Percentiles rank a stretch among this genome's conserved stretches.
Conservation (phyloP, 2,888 invertebrate genomes). For the Argyresthia goedartella region DNA sequence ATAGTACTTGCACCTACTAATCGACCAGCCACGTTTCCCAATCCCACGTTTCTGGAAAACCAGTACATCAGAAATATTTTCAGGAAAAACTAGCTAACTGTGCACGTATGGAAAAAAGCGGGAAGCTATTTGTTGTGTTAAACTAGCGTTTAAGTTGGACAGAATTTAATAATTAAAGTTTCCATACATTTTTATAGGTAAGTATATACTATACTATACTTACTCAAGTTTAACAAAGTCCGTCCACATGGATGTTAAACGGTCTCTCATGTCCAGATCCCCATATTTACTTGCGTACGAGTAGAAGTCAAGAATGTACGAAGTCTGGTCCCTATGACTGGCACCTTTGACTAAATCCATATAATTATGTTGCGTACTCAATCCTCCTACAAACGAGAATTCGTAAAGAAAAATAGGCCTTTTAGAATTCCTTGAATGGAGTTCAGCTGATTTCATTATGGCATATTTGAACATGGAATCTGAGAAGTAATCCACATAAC, state of each 20-base stretch:
- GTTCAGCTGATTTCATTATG: conserved; percentile 45
- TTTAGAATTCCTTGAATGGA: conserved; percentile 28
- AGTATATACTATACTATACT: conserved; percentile 19
- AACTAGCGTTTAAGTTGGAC: too few species aligned
- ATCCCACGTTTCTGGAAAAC: too few species aligned
- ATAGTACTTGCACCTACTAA: too few species aligned
- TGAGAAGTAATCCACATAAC: conserved; percentile 50
- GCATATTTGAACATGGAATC: conserved; percentile 55
- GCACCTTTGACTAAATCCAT: conserved; percentile 49
- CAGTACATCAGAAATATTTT: too few species aligned
- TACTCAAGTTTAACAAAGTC: conserved; percentile 52
- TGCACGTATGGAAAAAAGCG: too few species aligned
- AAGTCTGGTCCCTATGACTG: conserved; percentile 54
- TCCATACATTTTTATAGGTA: too few species aligned
- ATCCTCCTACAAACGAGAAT: conserved; percentile 45
- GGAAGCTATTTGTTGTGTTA: too few species aligned
- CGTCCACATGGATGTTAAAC: conserved; percentile 52
- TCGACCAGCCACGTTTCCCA: too few species aligned
- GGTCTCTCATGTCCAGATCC: conserved; percentile 46
- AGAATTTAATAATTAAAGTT: too few species aligned
- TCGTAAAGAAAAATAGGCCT: conserved; percentile 46
- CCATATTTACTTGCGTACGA: conserved; percentile 32
- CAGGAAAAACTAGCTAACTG: too few species aligned
- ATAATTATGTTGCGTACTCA: conserved; percentile 41
- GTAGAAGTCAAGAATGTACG: conserved; percentile 49